Percentiles rank a stretch among this genome's conserved stretches.
Conservation (phyloP, 2,797 vertebrate genomes). For the Benthosema pterotum region DNA sequence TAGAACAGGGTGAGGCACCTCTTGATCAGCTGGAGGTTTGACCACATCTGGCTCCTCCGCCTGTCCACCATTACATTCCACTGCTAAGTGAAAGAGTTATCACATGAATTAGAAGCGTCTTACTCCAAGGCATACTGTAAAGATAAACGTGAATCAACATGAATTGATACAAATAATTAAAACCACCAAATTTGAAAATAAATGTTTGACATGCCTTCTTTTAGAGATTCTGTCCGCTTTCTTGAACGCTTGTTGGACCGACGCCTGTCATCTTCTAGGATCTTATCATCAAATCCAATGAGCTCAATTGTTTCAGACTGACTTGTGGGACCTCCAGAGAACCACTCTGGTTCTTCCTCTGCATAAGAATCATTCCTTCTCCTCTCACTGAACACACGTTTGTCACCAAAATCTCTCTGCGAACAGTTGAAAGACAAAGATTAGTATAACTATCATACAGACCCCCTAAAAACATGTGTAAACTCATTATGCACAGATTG, state of each 20-base stretch:
- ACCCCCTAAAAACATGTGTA: too few species aligned
- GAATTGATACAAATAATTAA: too few species aligned
- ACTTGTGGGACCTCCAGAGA: conserved; percentile 95
- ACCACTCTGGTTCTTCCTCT: conserved; percentile 98
- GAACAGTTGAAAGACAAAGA: conserved; percentile 22
- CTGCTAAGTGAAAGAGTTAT: conserved; percentile 27
- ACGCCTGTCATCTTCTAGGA: conserved; percentile 93
- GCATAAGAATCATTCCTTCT: conserved; percentile 96
- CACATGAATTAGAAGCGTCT: neutral
- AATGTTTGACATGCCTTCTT: conserved; percentile 83
- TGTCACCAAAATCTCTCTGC: conserved; percentile 96
- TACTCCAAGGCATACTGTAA: too few species aligned
- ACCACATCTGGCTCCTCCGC: conserved; percentile 82
- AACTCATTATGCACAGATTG: too few species aligned
- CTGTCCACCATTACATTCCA: conserved; percentile 92
- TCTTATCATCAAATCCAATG: conserved; percentile 96
- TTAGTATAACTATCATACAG: neutral
- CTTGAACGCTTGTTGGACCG: conserved; percentile 85
- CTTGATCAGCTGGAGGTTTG: conserved; percentile 88
- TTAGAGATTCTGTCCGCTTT: conserved; percentile 85
- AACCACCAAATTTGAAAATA: neutral
- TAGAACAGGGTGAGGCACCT: conserved; percentile 89
- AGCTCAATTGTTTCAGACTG: conserved; percentile 99
- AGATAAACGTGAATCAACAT: too few species aligned
- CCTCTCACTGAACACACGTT: conserved; percentile 93